Evolutionary conservation across 92 coral and sea anemone genomes (phyloP).

Genomic region (Phenganax stokvisi): DNA sequence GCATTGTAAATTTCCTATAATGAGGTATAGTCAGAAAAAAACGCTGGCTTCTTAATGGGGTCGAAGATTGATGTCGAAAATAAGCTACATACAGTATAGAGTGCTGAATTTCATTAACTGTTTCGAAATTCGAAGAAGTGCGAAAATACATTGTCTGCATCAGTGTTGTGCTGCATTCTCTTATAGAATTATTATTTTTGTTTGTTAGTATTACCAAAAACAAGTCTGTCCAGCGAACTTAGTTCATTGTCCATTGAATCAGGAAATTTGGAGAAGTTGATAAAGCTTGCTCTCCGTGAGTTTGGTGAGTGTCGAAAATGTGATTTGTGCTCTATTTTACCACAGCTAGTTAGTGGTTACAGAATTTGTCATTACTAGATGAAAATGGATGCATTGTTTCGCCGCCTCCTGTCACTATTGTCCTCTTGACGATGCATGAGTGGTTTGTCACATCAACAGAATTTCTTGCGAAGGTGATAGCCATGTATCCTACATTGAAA

Average conservation of each 20-base stretch:
- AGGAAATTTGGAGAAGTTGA: conserved; percentile 78
- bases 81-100: too few relatives aligned
- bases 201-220: conserved; percentile 1
- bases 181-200: not conserved
- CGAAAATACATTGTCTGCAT: too few relatives aligned
- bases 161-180: not conserved
- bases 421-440: conserved; percentile 74
- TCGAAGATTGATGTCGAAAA: too few relatives aligned
- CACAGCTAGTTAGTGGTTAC: not conserved
- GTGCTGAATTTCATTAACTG: too few relatives aligned
- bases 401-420: conserved; percentile 70
- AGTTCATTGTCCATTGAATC: conserved; percentile 32
- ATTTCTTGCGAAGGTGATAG: conserved; percentile 63
- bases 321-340: not conserved
- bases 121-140: too few relatives aligned
- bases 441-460: conserved; percentile 87
- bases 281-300: conserved; percentile 73
- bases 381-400: conserved; percentile 57
- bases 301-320: conserved; percentile 59
- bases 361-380: conserved; percentile 33
- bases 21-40: too few relatives aligned
- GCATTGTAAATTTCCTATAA: too few relatives aligned
- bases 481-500: conserved; percentile 63
- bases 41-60: too few relatives aligned
- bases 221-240: conserved; percentile 10